phyloP scores from a whole-genome alignment of 2,888 invertebrate genomes.

The Cataglyphis altisquamis region DNA sequence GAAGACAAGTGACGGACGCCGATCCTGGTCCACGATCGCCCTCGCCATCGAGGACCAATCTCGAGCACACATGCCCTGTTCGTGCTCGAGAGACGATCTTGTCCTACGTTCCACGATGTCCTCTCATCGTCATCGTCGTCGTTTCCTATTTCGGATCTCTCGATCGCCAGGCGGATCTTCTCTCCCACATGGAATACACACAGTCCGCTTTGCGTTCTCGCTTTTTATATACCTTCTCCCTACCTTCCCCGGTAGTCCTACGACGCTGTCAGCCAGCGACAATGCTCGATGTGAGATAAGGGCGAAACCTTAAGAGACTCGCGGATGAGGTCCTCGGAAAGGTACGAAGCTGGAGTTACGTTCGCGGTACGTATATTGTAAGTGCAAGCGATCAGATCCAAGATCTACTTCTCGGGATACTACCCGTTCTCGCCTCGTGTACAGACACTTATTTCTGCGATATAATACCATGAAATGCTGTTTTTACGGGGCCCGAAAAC shows the following conservation, averaged over 20 bases:
- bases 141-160: slow-evolving; percentile 56
- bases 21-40: slow-evolving; percentile 67
- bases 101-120: slow-evolving; percentile 56
- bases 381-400: slow-evolving; percentile 70
- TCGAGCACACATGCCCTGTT: slow-evolving; percentile 39
- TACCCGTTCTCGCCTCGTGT: slow-evolving; percentile 33
- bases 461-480: slow-evolving; percentile 59
- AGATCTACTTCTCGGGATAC: slow-evolving; percentile 74
- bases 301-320: slow-evolving; percentile 73
- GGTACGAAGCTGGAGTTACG: slow-evolving; percentile 66
- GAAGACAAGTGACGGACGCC: slow-evolving; percentile 80
- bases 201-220: not conserved
- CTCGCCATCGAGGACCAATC: slow-evolving; percentile 56
- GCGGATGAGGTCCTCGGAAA: slow-evolving; percentile 58
- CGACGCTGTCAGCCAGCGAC: slow-evolving; percentile 84
- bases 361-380: slow-evolving; percentile 50
- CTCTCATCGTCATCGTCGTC: slow-evolving; percentile 49
- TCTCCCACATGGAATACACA: not conserved
- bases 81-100: slow-evolving; percentile 50
- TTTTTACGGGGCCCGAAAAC: not conserved
- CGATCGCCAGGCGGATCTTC: slow-evolving; percentile 29
- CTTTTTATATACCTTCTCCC: slow-evolving; percentile 17
- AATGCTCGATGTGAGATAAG: slow-evolving; percentile 85
- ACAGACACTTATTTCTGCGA: slow-evolving; percentile 62
- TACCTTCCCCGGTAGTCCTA: slow-evolving; percentile 61